A percentile compares a stretch with the other conserved stretches of the same genome.
Conservation (phyloP, 2,797 vertebrate species). For the Manis pentadactyla region DNA sequence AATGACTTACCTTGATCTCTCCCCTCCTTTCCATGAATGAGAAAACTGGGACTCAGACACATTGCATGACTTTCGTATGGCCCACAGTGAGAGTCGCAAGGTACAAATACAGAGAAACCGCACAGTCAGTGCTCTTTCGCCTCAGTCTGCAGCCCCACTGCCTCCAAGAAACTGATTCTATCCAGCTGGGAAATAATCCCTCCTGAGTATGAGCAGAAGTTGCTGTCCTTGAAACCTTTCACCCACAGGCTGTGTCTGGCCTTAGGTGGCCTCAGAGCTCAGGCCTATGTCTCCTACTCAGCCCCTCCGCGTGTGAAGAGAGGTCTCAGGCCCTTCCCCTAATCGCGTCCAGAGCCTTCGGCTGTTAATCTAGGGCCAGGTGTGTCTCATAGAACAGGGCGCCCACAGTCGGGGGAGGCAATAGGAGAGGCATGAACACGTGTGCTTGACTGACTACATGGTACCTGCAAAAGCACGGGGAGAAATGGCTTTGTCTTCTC, state of each 20-base stretch:
- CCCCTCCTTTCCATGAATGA: accelerated
- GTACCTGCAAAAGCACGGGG: not conserved
- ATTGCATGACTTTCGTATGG: not conserved
- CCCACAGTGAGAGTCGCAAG: not conserved
- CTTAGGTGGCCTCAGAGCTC: not conserved
- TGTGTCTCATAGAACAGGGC: accelerated
- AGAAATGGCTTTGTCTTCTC: not conserved
- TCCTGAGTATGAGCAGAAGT: not conserved
- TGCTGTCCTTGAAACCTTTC: not conserved
- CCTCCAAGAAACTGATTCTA: not conserved
- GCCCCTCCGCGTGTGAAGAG: accelerated
- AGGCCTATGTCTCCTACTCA: accelerated
- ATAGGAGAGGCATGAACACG: too few relatives aligned
- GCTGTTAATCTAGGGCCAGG: not conserved
- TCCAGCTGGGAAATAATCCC: not conserved
- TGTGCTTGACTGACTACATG: not conserved
- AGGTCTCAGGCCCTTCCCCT: not conserved
- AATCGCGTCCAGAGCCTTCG: not conserved
- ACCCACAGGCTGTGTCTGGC: too few relatives aligned
- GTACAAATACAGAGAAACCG: not conserved
- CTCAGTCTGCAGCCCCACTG: not conserved
- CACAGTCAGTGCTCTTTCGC: not conserved
- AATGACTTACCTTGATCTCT: not conserved
- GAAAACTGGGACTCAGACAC: not conserved
- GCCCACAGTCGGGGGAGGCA: accelerated